Conservation (phyloP, 2,888 invertebrate genomes). For the Polydrusus cervinus region DNA sequence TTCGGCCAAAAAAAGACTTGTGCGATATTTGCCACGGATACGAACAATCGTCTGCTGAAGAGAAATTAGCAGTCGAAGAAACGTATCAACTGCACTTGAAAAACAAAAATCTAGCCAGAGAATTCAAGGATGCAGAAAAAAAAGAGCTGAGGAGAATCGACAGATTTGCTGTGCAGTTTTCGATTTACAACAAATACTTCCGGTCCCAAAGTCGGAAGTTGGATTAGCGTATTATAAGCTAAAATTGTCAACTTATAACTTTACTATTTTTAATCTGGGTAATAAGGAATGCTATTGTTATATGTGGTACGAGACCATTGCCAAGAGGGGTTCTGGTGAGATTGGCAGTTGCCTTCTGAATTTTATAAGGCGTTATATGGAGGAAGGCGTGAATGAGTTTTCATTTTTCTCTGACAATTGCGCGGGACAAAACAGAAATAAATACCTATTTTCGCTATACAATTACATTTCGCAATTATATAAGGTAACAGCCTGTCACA, state of each 20-base stretch:
- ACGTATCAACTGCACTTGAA: constrained; percentile 26
- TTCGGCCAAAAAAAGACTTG: constrained; percentile 38
- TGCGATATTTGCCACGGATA: constrained; percentile 32
- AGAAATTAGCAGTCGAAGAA: constrained; percentile 14
- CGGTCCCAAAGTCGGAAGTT: constrained; percentile 46
- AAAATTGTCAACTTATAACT: constrained; percentile 49
- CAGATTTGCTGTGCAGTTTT: constrained; percentile 36
- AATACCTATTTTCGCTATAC: constrained; percentile 41
- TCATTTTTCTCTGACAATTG: constrained; percentile 51
- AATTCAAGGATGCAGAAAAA: constrained; percentile 32
- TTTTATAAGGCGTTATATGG: constrained; percentile 25
- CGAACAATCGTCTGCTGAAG: constrained; percentile 10
- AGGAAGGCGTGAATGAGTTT: constrained; percentile 32
- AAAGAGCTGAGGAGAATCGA: not conserved
- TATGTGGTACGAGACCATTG: constrained; percentile 53
- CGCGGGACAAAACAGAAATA: constrained; percentile 48
- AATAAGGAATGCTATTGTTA: constrained; percentile 42
- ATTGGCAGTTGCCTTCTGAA: constrained; percentile 50
- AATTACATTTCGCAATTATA: constrained; percentile 40
- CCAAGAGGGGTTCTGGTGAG: constrained; percentile 50
- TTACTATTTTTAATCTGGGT: constrained; percentile 45
- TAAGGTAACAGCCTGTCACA: constrained; percentile 40
- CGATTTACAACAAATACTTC: constrained; percentile 47
- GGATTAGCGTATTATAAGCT: constrained; percentile 51
- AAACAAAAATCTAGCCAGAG: constrained; percentile 30